Base-by-base conservation (phyloP, 2,113 vertebrate genomes). In the Salvator merianae region DNA sequence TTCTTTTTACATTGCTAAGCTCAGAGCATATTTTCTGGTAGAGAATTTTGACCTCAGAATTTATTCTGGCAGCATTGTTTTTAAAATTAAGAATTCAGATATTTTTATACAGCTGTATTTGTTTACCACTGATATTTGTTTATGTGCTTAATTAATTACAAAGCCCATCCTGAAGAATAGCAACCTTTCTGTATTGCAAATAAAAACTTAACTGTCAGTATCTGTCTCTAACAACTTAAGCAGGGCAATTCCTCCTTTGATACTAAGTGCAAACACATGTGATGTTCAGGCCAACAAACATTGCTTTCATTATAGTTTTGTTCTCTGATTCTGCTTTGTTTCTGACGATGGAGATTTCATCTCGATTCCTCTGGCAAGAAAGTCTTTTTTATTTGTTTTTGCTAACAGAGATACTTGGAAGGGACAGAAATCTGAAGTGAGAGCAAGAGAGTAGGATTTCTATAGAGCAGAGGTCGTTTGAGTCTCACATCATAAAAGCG, bases 201-300 rank as follows among this genome's bases (percentile, higher is more conserved):
- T 79, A 88, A 22, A 73, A 71, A 77, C n/a, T 59, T 47, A 82
- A 66, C 70, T 40, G 63, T 70, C 7, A 32, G 26, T 55, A 88
- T 77, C 7, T 43, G 68, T 30, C 80, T 86, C 34, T 89, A 84
- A 86, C 68, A 91, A 85, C 80, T 68, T 77, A 50, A 83, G 72
- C 62, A 2, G 2, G 86, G 68, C 70, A 66, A 3, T 53, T 79
- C 59, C 1, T 78, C 71, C 85, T 85, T 90, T 1, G 8, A 84
- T 22, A 59, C 69, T 94, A 95, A 95, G 91, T 34, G 7, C 82
- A 91, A 94, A 90, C 92, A 95, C 81, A 92, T 94, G 94, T 92
- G 90, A 87, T 86, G 87, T 87, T 80, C 90, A 38, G 59, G 20
- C 84, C 14, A 18, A 82, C 88, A 83, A 74, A 83, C 79, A 82